Evolutionary conservation across 2,113 vertebrate species (phyloP).

Genomic region (Canis aureus): DNA sequence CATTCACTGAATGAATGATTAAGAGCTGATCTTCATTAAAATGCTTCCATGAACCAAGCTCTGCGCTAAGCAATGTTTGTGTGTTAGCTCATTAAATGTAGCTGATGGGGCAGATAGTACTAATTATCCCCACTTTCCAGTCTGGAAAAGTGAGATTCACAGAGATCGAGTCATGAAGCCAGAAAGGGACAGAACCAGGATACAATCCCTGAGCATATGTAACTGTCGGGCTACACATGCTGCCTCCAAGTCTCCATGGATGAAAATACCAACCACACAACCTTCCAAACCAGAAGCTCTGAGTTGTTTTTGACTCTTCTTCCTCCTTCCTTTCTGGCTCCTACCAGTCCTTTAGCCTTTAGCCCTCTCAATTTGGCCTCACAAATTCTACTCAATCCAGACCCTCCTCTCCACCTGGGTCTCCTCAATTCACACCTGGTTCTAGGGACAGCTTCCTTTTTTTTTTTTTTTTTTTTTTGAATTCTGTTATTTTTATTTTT

Average conservation of each 20-base stretch:
- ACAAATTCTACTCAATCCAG: neutral
- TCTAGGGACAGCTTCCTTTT: neutral
- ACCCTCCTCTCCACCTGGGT: neutral
- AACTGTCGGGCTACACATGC: fast-evolving
- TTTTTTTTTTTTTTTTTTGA: too few relatives aligned
- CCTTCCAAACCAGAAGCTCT: neutral
- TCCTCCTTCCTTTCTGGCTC: neutral
- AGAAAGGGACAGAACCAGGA: neutral
- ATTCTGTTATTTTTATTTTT: too few relatives aligned
- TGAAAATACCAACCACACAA: neutral
- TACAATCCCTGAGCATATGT: neutral
- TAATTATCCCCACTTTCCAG: neutral
- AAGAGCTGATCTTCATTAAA: neutral
- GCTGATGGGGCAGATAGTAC: neutral
- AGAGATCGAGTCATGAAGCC: neutral
- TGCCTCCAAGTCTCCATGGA: neutral
- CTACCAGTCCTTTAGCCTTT: neutral
- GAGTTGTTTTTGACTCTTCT: neutral
- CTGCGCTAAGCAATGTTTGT: fast-evolving
- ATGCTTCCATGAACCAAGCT: neutral
- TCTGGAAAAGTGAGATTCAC: neutral
- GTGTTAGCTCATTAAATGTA: neutral
- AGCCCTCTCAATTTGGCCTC: too few relatives aligned
- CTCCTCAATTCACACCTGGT: neutral
- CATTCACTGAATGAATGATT: neutral